Conservation (phyloP, 2,113 vertebrate genomes). For the Nymphicus hollandicus region DNA sequence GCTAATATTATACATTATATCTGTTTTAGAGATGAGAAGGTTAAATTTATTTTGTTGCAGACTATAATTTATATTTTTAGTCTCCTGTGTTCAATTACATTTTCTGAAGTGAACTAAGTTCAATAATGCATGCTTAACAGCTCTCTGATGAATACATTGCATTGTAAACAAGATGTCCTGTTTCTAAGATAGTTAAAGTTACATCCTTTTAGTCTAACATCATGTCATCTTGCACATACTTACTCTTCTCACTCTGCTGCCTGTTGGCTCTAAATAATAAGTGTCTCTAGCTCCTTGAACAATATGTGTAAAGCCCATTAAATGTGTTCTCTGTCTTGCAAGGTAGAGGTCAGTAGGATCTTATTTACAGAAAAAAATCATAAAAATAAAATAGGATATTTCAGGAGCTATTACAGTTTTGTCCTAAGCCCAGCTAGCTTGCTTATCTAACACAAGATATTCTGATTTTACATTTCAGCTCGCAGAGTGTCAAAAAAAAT, state of each 20-base stretch:
- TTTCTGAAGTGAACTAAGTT: slow-evolving; percentile 53
- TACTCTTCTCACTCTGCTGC: not conserved
- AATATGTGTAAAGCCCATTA: not conserved
- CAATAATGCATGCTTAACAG: slow-evolving; percentile 52
- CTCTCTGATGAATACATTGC: slow-evolving; percentile 7
- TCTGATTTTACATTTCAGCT: not conserved
- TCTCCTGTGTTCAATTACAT: not conserved
- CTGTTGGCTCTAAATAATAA: not conserved
- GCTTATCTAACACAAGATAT: not conserved
- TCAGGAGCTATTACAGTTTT: not conserved
- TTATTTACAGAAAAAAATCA: not conserved
- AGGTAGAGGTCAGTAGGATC: not conserved
- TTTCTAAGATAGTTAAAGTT: slow-evolving; percentile 20
- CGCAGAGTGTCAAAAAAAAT: not conserved
- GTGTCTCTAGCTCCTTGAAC: not conserved
- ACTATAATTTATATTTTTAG: slow-evolving; percentile 33
- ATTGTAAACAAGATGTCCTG: slow-evolving; percentile 11
- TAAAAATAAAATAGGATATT: not conserved
- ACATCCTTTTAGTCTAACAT: not conserved
- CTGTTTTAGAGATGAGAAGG: not conserved
- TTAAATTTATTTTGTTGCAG: slow-evolving; percentile 26
- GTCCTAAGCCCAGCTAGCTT: not conserved
- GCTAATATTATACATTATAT: not conserved
- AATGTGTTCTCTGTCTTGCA: not conserved
- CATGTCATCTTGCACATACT: not conserved